Evolutionary conservation across 2,113 vertebrate species (phyloP).

Genomic region (Danio rerio): DNA sequence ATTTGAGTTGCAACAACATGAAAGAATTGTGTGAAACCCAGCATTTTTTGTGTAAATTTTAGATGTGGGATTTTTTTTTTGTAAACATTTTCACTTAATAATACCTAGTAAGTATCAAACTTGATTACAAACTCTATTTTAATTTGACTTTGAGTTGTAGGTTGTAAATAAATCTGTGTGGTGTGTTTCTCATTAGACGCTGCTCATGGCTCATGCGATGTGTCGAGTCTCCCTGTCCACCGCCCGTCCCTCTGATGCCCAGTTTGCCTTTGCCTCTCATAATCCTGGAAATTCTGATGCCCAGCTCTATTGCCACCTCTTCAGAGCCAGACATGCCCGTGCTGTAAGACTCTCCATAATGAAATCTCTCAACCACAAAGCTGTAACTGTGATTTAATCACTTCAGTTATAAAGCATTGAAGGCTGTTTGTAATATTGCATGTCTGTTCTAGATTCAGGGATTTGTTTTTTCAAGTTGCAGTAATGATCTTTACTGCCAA

Average conservation of each 20-base stretch:
- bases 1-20: too few relatives aligned
- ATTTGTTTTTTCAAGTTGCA: not conserved
- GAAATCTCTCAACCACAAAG: not conserved
- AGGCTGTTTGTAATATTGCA: not conserved
- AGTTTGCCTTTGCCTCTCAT: constrained; percentile 92
- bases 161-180: not conserved
- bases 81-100: too few relatives aligned
- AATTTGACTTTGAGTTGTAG: not conserved
- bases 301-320: constrained; percentile 92
- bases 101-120: too few relatives aligned
- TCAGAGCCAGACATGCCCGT: constrained; percentile 82
- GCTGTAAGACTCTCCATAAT: constrained; percentile 64
- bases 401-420: not conserved
- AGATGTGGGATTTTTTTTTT: too few relatives aligned
- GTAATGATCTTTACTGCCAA: not conserved
- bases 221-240: constrained; percentile 87
- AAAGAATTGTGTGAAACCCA: too few relatives aligned
- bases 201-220: constrained; percentile 94
- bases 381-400: not conserved
- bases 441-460: not conserved
- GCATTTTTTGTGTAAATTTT: too few relatives aligned
- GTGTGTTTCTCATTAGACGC: constrained; percentile 69
- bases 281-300: constrained; percentile 80
- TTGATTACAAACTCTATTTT: too few relatives aligned
- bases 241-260: constrained; percentile 74